These are phyloP conservation scores for Cyphomyrmex costatus DNA, from an alignment of 1,140 invertebrate species.

Conservation along the genomic window DNA sequence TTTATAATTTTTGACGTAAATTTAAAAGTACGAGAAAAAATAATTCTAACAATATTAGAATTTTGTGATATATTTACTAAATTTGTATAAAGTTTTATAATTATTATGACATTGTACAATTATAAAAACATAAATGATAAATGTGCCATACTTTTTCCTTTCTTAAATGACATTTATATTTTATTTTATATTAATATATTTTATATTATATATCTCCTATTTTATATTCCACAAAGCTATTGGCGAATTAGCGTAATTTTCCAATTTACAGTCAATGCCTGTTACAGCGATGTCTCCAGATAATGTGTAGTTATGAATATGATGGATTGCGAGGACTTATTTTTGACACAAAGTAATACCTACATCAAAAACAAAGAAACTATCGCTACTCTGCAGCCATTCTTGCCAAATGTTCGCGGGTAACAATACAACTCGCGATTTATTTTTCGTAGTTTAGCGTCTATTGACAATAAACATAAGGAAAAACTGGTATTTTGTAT, in stretches of 20 bases:
- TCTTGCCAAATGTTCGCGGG: slow-evolving; percentile 67
- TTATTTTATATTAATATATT: too few relatives aligned
- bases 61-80: not conserved
- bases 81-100: not conserved
- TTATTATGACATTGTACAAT: slow-evolving; percentile 2
- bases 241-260: not conserved
- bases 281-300: slow-evolving; percentile 31
- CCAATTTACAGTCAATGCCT: not conserved
- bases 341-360: slow-evolving; percentile 23
- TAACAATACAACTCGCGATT: slow-evolving; percentile 59
- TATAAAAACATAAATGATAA: not conserved
- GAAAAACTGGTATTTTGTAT: slow-evolving; percentile 63
- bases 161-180: not conserved
- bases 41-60: slow-evolving; percentile 10
- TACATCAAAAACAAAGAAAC: slow-evolving; percentile 44
- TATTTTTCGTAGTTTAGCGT: slow-evolving; percentile 76
- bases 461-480: slow-evolving; percentile 77
- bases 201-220: not conserved
- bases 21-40: slow-evolving; percentile 16
- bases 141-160: slow-evolving; percentile 3
- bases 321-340: slow-evolving; percentile 8
- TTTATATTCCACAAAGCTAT: slow-evolving; percentile 16
- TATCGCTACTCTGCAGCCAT: slow-evolving; percentile 38
- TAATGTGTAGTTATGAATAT: slow-evolving; percentile 12
- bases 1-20: not conserved